These are phyloP conservation scores for Dendrocopos noguchii DNA, from an alignment of 2,113 vertebrate species.

Conservation along the genomic window DNA sequence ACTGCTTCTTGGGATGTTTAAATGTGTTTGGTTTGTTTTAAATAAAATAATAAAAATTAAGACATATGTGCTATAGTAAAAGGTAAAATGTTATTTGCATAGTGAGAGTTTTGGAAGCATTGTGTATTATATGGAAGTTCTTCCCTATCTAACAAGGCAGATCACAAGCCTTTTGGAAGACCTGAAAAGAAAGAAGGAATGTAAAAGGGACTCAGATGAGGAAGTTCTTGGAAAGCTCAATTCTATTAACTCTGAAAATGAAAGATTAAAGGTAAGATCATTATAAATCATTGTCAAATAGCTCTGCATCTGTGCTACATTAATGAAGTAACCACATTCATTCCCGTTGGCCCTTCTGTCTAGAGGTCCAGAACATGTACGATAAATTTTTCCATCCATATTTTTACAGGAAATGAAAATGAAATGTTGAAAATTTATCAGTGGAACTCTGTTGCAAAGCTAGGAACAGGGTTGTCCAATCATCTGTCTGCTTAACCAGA, in stretches of 20 bases:
- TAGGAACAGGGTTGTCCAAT: not conserved
- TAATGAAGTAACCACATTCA: not conserved
- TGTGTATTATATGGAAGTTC: not conserved
- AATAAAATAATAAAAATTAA: not conserved
- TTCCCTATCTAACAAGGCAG: constrained; percentile 77
- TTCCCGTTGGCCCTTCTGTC: not conserved
- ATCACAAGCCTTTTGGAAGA: constrained; percentile 74
- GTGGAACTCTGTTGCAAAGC: not conserved
- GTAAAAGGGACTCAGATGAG: constrained; percentile 68
- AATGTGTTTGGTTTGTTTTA: not conserved
- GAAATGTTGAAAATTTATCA: not conserved
- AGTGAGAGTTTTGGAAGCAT: not conserved
- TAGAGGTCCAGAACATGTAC: not conserved
- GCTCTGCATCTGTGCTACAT: not conserved
- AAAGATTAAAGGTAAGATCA: constrained; percentile 80
- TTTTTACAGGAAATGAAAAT: not conserved
- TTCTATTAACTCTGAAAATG: constrained; percentile 78
- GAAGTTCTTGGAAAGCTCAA: constrained; percentile 76
- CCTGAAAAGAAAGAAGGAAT: constrained; percentile 72
- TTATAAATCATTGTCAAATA: not conserved
- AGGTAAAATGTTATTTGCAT: not conserved
- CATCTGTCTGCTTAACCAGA: not conserved
- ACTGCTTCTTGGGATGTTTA: not conserved
- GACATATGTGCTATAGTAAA: not conserved
- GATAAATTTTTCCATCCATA: not conserved